Base-by-base conservation (phyloP, 2,888 invertebrate genomes). In the Lydus trimaculatus region DNA sequence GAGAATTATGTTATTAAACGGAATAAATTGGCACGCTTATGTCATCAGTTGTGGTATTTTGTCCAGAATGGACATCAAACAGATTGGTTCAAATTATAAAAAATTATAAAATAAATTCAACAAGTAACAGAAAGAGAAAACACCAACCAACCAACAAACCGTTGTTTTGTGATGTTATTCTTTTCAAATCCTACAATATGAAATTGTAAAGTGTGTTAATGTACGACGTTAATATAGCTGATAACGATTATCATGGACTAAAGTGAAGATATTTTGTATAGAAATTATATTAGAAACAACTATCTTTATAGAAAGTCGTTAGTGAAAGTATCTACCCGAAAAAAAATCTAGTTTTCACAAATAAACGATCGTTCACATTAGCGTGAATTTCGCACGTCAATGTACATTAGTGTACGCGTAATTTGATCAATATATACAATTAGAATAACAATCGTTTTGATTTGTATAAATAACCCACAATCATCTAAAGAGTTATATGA, bases 11-110 rank as follows among this genome's bases (percentile, higher is more conserved):
- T 83, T 81, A 83, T 83, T 81, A 80, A 82, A 83, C n/a, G 43
- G 43, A 2, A 83, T 82, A 83, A 84, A 83, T 84, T 84, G 82
- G 82, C 82, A 80, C 79, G 83, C 83, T 84, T 83, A 83, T 83
- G 84, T 84, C 84, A 84, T 81, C 20, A 11, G 20, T 20, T 43
- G 48, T 48, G 20, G n/a, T 48, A 48, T 48, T 48, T 20, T 11
- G 48, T 48, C 20, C 43, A 48, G 48, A 48, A 48, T 48, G 48
- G 48, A 20, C n/a, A n/a, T n/a, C n/a, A n/a, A 48, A 48, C 48
- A 48, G 48, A 48, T 48, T 48, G 48, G 48, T 48, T 20, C 48
- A 48, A 48, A 48, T 48, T 48, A 43, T 33, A 33, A 5, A 33
- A n/a, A n/a, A n/a, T n/a, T n/a, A n/a, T n/a, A n/a, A n/a, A 33